These are phyloP conservation scores for Morinoia aosen DNA, from an alignment of 2,888 invertebrate genomes.

Conservation along the genomic window DNA sequence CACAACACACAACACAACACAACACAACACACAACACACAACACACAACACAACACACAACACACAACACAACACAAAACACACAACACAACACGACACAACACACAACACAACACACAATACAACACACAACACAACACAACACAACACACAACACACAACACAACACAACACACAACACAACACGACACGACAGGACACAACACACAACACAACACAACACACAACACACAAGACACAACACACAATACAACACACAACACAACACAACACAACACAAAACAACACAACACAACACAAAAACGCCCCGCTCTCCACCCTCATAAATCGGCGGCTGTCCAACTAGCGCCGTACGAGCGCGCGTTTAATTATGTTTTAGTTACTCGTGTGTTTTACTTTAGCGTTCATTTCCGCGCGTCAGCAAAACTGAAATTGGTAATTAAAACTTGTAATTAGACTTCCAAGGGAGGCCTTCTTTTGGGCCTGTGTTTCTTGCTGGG, in stretches of 20 bases:
- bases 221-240: background rate
- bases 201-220: background rate
- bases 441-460: constrained; percentile 55
- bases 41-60: background rate
- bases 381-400: constrained; percentile 54
- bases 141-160: too few species aligned
- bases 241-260: background rate
- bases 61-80: background rate
- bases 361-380: constrained; percentile 53
- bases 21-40: background rate
- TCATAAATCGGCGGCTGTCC: constrained; percentile 21
- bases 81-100: too few species aligned
- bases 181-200: background rate
- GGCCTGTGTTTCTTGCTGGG: background rate
- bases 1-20: background rate
- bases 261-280: background rate
- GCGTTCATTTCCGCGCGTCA: constrained; percentile 55
- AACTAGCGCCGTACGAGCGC: background rate
- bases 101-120: too few species aligned
- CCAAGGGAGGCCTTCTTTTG: constrained; percentile 44
- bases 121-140: too few species aligned
- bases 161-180: too few species aligned
- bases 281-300: background rate
- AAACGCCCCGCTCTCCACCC: background rate
- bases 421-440: constrained; percentile 55